A percentile compares a stretch with the other conserved stretches of the same genome.
Conservation (phyloP, 2,888 invertebrate genomes). For the Melanotus villosus region DNA sequence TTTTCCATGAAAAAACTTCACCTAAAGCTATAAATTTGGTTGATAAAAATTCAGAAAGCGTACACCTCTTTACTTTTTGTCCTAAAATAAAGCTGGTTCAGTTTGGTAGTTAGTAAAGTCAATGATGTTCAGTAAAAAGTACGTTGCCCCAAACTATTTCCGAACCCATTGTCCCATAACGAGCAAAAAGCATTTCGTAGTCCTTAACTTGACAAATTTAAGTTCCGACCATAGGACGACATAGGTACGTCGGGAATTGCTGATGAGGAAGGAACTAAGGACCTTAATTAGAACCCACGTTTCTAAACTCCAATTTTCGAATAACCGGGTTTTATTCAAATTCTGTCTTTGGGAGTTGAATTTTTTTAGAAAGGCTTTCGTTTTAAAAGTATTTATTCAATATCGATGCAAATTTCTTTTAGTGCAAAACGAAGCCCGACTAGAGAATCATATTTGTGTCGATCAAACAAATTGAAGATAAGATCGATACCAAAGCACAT, state of each 20-base stretch:
- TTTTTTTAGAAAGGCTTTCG: background rate
- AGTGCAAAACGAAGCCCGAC: background rate
- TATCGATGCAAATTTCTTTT: too few relatives aligned
- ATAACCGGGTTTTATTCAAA: background rate
- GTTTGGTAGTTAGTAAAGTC: background rate
- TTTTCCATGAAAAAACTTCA: too few relatives aligned
- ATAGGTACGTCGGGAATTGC: background rate
- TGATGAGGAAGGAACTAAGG: constrained; percentile 7
- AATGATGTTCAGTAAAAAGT: background rate
- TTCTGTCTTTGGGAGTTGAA: background rate
- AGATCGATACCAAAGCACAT: background rate
- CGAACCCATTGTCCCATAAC: constrained; percentile 2
- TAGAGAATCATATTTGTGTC: background rate
- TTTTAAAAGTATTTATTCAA: background rate
- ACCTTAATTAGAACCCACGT: background rate
- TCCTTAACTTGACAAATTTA: background rate
- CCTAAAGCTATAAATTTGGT: too few relatives aligned
- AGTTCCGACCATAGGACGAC: too few relatives aligned
- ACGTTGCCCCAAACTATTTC: background rate
- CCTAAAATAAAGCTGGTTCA: too few relatives aligned
- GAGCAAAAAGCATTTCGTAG: constrained; percentile 2
- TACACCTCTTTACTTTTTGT: too few relatives aligned
- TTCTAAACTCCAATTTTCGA: background rate
- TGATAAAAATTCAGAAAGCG: too few relatives aligned
- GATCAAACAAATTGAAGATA: background rate